Evolutionary conservation across 2,797 vertebrate species (phyloP).

Genomic region (Acomys russatus): DNA sequence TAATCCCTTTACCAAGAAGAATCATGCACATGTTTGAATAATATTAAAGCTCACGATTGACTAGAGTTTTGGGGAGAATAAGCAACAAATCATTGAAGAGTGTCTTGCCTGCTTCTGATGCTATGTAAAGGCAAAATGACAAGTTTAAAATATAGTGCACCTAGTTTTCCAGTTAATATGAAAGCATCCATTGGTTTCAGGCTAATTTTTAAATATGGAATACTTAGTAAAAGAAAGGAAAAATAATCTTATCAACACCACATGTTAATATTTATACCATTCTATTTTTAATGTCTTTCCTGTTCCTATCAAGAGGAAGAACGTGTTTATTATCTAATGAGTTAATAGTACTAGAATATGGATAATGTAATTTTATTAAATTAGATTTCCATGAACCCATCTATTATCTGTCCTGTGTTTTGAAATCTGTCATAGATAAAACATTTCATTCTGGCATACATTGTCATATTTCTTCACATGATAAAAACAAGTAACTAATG

Average conservation of each 20-base stretch:
- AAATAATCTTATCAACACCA: slow-evolving; percentile 15
- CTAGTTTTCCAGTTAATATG: slow-evolving; percentile 71
- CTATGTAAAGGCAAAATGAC: slow-evolving; percentile 58
- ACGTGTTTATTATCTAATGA: slow-evolving; percentile 46
- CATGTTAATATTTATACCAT: slow-evolving; percentile 45
- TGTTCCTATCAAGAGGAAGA: neutral
- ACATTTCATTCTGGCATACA: slow-evolving; percentile 32
- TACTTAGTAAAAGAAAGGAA: slow-evolving; percentile 69
- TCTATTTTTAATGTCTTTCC: slow-evolving; percentile 61
- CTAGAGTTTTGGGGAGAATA: slow-evolving; percentile 63
- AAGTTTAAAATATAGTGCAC: slow-evolving; percentile 43
- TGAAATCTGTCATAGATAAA: slow-evolving; percentile 1
- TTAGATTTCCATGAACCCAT: slow-evolving; percentile 54
- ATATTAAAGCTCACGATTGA: slow-evolving; percentile 70
- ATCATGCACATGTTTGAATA: slow-evolving; percentile 72
- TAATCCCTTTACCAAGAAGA: slow-evolving; percentile 76
- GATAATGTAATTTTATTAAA: slow-evolving; percentile 59
- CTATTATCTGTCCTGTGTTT: slow-evolving; percentile 19
- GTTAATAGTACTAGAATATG: slow-evolving; percentile 15
- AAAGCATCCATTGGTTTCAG: slow-evolving; percentile 71
- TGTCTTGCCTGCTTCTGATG: slow-evolving; percentile 63
- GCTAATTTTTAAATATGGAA: slow-evolving; percentile 74
- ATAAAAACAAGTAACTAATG: slow-evolving; percentile 43
- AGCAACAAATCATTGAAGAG: slow-evolving; percentile 77
- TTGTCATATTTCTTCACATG: slow-evolving; percentile 8